Conservation (phyloP, 37 sponge, comb jelly and placozoan genomes). For the Tethya wilhelma region DNA sequence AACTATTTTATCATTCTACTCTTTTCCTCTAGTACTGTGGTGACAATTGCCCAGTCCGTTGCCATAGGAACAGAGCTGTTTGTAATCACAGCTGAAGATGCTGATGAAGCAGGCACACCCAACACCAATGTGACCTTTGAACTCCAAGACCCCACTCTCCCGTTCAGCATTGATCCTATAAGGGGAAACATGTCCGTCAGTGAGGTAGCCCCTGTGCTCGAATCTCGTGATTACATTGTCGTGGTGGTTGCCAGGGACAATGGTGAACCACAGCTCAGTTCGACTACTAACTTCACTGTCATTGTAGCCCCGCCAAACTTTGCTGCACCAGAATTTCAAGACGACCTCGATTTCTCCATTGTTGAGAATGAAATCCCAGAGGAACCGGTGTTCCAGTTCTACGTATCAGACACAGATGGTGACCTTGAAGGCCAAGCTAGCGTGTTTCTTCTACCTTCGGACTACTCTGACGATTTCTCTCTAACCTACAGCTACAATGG, state of each 20-base stretch:
- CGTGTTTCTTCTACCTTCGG: conserved; percentile 18
- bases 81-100: conserved; percentile 19
- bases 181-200: conserved; percentile 25
- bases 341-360: not conserved
- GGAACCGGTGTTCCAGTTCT: conserved; percentile 5
- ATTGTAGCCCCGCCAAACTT: conserved; percentile 60
- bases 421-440: conserved; percentile 53
- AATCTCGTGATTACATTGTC: conserved; percentile 5
- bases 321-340: conserved; percentile 36
- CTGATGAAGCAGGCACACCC: conserved; percentile 29
- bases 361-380: conserved; percentile 49
- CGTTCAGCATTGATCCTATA: conserved; percentile 26
- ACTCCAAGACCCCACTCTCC: conserved; percentile 21
- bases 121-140: conserved; percentile 29
- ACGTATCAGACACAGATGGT: conserved; percentile 63
- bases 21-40: not conserved
- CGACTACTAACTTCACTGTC: conserved; percentile 39
- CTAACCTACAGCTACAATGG: not conserved
- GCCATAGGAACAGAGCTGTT: conserved; percentile 9
- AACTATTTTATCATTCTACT: not conserved
- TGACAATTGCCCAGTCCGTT: conserved; percentile 18
- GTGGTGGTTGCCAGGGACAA: conserved; percentile 49
- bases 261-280: conserved; percentile 41
- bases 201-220: not conserved
- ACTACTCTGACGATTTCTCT: conserved; percentile 38